A percentile compares a stretch with the other conserved stretches of the same genome.
phyloP scores from a whole-genome alignment of 2,888 invertebrate genomes.

The Cerceris ruficornis region DNA sequence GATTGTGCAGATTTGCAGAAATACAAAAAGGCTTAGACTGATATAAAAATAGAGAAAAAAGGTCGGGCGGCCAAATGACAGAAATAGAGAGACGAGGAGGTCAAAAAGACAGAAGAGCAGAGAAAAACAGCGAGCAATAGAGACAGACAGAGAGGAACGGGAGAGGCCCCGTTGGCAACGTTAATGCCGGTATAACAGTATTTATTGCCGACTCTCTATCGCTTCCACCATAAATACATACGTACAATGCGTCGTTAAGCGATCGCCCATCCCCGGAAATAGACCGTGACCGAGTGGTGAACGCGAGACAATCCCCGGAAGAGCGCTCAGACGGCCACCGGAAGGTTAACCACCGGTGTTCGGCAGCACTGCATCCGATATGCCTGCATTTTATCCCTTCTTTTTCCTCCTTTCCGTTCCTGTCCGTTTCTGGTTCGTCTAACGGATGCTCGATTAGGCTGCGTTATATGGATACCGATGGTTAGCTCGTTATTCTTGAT shows the following conservation, averaged over 20 bases:
- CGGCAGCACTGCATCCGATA: constrained; percentile 37
- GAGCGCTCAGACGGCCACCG: constrained; percentile 67
- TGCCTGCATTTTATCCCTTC: constrained; percentile 18
- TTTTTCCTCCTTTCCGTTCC: neutral
- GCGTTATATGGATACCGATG: constrained; percentile 35
- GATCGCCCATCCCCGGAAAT: constrained; percentile 73
- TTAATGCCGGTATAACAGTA: constrained; percentile 72
- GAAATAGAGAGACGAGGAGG: no score
- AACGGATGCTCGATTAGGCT: constrained; percentile 52
- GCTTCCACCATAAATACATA: constrained; percentile 76
- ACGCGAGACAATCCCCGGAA: constrained; percentile 78
- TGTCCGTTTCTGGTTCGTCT: constrained; percentile 34
- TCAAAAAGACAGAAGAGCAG: no score
- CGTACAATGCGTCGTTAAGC: constrained; percentile 79
- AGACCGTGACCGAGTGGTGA: constrained; percentile 74
- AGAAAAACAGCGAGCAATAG: no score
- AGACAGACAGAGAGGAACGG: constrained; percentile 31
- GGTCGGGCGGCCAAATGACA: no score
- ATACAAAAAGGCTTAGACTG: no score
- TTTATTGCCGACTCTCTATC: constrained; percentile 69
- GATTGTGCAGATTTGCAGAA: no score
- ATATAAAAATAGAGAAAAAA: no score
- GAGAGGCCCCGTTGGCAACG: constrained; percentile 56
- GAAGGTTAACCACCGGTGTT: constrained; percentile 68
- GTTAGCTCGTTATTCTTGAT: constrained; percentile 34